Percentiles rank a stretch among this genome's conserved stretches.
phyloP scores from a whole-genome alignment of 2,113 vertebrate genomes.

The Istiophorus platypterus region DNA sequence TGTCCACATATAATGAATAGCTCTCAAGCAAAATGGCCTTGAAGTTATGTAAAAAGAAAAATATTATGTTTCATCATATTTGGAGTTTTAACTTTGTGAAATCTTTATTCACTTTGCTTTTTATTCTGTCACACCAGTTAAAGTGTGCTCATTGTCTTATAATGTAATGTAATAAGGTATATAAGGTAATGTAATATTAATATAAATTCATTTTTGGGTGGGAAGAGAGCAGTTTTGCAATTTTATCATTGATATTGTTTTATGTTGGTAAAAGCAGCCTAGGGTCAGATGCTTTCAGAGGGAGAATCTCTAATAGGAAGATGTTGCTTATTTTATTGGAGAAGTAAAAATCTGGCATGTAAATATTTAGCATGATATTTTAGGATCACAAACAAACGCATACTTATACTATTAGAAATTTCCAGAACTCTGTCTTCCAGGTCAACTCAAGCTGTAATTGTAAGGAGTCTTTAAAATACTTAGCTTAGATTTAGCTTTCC shows the following conservation, averaged over 20 bases:
- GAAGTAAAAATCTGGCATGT: constrained; percentile 2
- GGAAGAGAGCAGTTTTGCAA: constrained; percentile 30
- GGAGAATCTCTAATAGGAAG: constrained; percentile 16
- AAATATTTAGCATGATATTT: constrained; percentile 27
- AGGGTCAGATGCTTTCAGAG: constrained; percentile 5
- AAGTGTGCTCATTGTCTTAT: constrained; percentile 65
- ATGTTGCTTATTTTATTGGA: constrained; percentile 38
- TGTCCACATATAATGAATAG: constrained; percentile 18
- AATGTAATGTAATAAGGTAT: too few relatives aligned
- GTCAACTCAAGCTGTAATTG: constrained; percentile 26
- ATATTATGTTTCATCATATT: constrained; percentile 47
- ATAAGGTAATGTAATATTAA: constrained; percentile 58
- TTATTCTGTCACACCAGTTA: constrained; percentile 62
- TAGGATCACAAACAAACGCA: constrained; percentile 11
- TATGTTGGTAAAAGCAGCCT: constrained; percentile 35
- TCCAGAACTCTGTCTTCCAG: constrained; percentile 41
- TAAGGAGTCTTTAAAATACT: constrained; percentile 18
- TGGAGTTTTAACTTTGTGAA: constrained; percentile 42
- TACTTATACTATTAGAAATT: background rate
- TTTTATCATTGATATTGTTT: constrained; percentile 46
- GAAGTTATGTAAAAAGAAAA: constrained; percentile 48
- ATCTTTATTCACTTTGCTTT: constrained; percentile 53
- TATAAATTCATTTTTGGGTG: constrained; percentile 51
- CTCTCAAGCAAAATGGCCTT: constrained; percentile 62
- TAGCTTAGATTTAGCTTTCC: constrained; percentile 9